Conservation (phyloP, 2,113 vertebrate genomes). For the Malurus cyaneus region DNA sequence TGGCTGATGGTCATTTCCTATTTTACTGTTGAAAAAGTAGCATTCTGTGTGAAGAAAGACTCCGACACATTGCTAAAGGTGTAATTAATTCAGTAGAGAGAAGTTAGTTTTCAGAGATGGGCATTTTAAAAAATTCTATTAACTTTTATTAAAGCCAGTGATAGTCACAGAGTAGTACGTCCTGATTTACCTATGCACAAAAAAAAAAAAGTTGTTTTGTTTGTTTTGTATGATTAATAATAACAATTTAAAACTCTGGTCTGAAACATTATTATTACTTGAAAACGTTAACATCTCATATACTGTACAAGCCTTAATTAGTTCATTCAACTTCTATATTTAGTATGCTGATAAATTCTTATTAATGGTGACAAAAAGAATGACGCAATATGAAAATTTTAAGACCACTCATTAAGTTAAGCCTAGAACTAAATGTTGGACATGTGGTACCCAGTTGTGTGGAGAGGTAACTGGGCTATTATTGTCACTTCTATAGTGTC, state of each 20-base stretch:
- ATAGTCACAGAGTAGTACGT: neutral
- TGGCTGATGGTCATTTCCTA: neutral
- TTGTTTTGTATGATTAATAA: neutral
- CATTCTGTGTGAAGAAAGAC: neutral
- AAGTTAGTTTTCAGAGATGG: neutral
- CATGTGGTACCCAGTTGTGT: neutral
- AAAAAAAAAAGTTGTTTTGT: neutral
- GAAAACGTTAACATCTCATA: neutral
- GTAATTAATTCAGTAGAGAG: neutral
- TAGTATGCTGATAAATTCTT: neutral
- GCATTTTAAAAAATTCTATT: neutral
- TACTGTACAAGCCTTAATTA: conserved; percentile 6
- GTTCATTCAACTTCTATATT: neutral
- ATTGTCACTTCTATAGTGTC: neutral
- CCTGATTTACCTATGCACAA: neutral
- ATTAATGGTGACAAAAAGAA: neutral
- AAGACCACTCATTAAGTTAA: neutral
- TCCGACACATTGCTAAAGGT: neutral
- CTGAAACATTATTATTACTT: conserved; percentile 3
- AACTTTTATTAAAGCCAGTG: neutral
- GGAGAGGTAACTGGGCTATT: neutral
- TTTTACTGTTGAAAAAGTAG: neutral
- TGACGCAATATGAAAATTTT: neutral
- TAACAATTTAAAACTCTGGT: neutral
- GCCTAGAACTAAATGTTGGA: neutral